Evolutionary conservation across 2,113 vertebrate genomes (phyloP).

Genomic region (Heloderma charlesbogerti): DNA sequence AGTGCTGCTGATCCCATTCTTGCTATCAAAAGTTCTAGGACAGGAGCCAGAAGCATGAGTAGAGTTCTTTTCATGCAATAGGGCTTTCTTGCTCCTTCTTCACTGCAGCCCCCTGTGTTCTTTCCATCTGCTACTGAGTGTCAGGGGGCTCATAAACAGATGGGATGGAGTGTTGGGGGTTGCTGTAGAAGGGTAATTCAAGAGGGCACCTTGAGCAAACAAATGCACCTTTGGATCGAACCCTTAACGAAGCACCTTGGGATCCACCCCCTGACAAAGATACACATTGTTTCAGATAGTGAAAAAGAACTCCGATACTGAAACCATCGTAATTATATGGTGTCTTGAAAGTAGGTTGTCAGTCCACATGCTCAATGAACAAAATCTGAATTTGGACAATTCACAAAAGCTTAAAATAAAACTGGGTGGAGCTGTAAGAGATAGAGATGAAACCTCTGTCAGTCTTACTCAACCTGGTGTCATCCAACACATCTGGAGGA

Average conservation of each 20-base stretch:
- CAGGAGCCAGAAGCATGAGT: not conserved
- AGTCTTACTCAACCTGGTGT: too few relatives aligned
- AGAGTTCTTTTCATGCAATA: not conserved
- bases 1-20: not conserved
- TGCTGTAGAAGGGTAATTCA: not conserved
- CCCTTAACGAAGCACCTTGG: not conserved
- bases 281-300: not conserved
- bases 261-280: not conserved
- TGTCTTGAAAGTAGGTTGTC: not conserved
- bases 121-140: too few relatives aligned
- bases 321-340: not conserved
- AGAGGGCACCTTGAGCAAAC: not conserved
- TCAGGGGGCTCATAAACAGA: too few relatives aligned
- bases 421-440: not conserved
- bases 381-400: not conserved
- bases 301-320: not conserved
- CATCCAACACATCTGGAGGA: too few relatives aligned
- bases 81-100: not conserved
- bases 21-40: not conserved
- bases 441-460: not conserved
- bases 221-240: not conserved
- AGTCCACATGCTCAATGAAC: not conserved
- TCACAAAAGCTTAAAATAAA: not conserved
- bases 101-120: too few relatives aligned
- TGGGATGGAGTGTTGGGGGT: too few relatives aligned